Percentiles rank a stretch among this genome's conserved stretches.
Conservation (phyloP, 2,888 invertebrate species). For the Silvanus unidentatus region DNA sequence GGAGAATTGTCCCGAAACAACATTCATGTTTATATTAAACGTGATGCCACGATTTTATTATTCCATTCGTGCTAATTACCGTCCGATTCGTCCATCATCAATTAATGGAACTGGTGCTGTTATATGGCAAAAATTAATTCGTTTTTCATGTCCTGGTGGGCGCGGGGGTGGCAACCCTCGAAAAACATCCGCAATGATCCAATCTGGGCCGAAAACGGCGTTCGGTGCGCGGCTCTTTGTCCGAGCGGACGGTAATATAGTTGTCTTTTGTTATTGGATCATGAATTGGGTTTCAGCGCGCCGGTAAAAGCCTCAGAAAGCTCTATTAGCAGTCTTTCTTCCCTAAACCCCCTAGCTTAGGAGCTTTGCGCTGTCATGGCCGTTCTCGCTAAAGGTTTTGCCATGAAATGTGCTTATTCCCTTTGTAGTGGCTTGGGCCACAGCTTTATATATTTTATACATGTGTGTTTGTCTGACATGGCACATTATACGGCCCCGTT, state of each 20-base stretch:
- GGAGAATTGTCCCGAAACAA: neutral
- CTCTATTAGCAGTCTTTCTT: conserved; percentile 51
- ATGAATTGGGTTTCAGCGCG: conserved; percentile 49
- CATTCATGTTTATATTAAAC: conserved; percentile 30
- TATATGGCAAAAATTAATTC: no score
- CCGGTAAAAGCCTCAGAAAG: conserved; percentile 47
- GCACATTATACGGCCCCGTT: no score
- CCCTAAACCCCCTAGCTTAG: conserved; percentile 45
- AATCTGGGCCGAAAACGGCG: conserved; percentile 36
- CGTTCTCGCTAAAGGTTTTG: conserved; percentile 44
- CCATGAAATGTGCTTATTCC: conserved; percentile 48
- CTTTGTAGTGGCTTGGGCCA: conserved; percentile 39
- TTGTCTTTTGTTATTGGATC: conserved; percentile 51
- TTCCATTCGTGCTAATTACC: no score
- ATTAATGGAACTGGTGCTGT: no score
- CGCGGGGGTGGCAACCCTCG: conserved; percentile 1
- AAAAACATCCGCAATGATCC: conserved; percentile 26
- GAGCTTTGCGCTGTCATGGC: conserved; percentile 47
- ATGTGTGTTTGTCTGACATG: conserved; percentile 8
- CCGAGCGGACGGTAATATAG: conserved; percentile 49
- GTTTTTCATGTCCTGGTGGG: neutral
- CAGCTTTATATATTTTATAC: conserved; percentile 28
- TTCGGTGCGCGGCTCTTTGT: conserved; percentile 35
- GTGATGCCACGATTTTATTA: conserved; percentile 32
- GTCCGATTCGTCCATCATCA: no score